Percentiles rank a stretch among this genome's conserved stretches.
These are phyloP conservation scores for Crossaster papposus DNA, from an alignment of 53 echinoderm and acorn worm species.

Conservation along the genomic window DNA sequence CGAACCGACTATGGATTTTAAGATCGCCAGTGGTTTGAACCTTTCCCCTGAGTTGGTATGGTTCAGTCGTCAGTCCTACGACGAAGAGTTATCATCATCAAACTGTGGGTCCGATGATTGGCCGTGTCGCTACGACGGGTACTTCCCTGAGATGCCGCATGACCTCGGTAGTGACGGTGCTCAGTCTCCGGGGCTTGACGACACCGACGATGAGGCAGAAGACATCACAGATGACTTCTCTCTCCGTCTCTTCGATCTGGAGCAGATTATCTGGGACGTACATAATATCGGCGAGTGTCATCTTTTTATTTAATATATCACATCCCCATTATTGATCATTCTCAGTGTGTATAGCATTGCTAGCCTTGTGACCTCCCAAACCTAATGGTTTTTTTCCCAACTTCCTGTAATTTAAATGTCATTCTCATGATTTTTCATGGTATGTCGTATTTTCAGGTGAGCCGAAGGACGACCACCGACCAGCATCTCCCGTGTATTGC, in stretches of 20 bases:
- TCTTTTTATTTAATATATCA: too few relatives aligned
- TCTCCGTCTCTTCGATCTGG: neutral
- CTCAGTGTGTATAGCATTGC: too few relatives aligned
- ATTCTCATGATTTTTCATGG: too few relatives aligned
- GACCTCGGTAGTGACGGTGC: constrained; percentile 1
- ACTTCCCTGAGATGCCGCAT: constrained; percentile 9
- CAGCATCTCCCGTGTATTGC: neutral
- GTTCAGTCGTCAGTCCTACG: constrained; percentile 47
- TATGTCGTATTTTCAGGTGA: neutral
- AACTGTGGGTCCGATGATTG: neutral
- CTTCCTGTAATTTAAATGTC: too few relatives aligned
- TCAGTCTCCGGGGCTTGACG: neutral
- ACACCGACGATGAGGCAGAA: neutral
- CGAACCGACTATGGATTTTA: constrained; percentile 13
- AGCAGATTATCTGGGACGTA: neutral
- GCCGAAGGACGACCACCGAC: neutral
- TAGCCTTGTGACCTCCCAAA: too few relatives aligned
- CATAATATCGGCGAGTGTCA: too few relatives aligned
- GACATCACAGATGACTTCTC: neutral
- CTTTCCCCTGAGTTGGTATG: constrained; percentile 27
- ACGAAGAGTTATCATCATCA: constrained; percentile 3
- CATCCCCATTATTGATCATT: too few relatives aligned
- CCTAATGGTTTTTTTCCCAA: too few relatives aligned
- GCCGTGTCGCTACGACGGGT: neutral
- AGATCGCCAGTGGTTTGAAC: constrained; percentile 14